Percentiles rank a stretch among this genome's conserved stretches.
phyloP scores from a whole-genome alignment of 2,888 invertebrate genomes.

The Orthonychiurus folsomi region DNA sequence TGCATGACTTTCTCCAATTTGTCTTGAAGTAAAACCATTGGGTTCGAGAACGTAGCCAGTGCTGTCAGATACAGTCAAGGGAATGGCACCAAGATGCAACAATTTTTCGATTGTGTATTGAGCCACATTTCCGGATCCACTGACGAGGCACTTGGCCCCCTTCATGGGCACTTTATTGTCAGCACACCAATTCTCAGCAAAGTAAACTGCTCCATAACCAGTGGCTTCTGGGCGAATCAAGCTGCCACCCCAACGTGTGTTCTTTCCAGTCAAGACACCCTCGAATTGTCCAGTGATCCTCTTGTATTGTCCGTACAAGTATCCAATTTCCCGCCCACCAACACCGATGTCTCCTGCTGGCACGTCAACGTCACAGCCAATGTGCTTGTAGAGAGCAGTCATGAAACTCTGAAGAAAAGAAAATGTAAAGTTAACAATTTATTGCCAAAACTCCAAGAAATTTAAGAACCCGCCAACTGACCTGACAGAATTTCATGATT shows the following conservation, averaged over 20 bases:
- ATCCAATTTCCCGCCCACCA: constrained; percentile 22
- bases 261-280: constrained; percentile 18
- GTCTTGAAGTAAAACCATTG: constrained; percentile 16
- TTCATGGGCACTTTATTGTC: constrained; percentile 15
- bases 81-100: constrained; percentile 18
- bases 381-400: constrained; percentile 17
- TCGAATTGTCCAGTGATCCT: constrained; percentile 19
- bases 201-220: constrained; percentile 21
- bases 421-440: constrained; percentile 5
- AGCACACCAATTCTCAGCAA: constrained; percentile 17
- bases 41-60: constrained; percentile 19
- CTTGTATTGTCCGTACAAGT: constrained; percentile 19
- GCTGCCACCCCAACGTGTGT: constrained; percentile 17
- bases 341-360: constrained; percentile 21
- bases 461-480: too few relatives aligned
- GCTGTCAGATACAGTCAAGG: constrained; percentile 18
- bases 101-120: constrained; percentile 22
- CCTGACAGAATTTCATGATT: constrained; percentile 17
- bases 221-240: constrained; percentile 21
- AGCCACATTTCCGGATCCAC: constrained; percentile 19
- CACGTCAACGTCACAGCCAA: constrained; percentile 16
- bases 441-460: background rate
- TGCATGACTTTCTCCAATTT: constrained; percentile 15
- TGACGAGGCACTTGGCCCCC: constrained; percentile 17
- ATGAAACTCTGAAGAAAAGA: constrained; percentile 18